Evolutionary conservation across 2,888 invertebrate species (phyloP), one percentile per base, ranked within the genome.

Genomic region (Plagodis pulveraria): DNA sequence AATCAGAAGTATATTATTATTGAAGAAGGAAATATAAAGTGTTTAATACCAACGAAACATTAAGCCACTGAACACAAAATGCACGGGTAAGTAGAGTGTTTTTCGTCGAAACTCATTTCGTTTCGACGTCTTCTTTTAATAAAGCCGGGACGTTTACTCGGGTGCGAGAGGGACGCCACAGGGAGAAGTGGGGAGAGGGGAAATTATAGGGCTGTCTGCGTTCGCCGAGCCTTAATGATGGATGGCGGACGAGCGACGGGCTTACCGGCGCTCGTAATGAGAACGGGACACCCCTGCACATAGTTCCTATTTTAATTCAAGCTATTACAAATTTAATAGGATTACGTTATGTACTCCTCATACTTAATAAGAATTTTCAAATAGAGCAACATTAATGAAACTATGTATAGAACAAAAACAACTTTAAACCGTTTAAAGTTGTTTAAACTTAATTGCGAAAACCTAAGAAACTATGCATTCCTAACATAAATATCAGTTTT

Each of bases 171-270:
- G 67, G 65, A 68, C 61, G 76, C 46, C 22, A 71, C 73, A 70
- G 65, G 73, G 68, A 70, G 75, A 68, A 65, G 70, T 65, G 70
- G 76, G 78, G 71, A 66, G 74, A 62, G 63, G 74, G 78, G 76
- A 91, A 91, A 91, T 91, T 91, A 91, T 85, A 91, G 91, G 89
- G 89, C 76, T 88, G 86, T 80, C 81, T 71, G 80, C 81, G 78
- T 78, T 77, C 77, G 72, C 76, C 74, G 76, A 78, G 72, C 71
- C 75, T 77, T 91, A 90, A 91, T 91, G 91, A 90, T 85, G 86
- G 88, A 90, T 88, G 78, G 81, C 74, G 80, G 76, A 69, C 76
- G 76, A 77, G 9, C 6, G 6, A 6, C 5, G 77, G 78, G 74
- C 72, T 58, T 58, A 54, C 59, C 55, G 45, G 32, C 52, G 53